Percentiles rank a stretch among this genome's conserved stretches.
These are phyloP conservation scores for Laothoe populi DNA, from an alignment of 2,888 invertebrate genomes.

Conservation along the genomic window DNA sequence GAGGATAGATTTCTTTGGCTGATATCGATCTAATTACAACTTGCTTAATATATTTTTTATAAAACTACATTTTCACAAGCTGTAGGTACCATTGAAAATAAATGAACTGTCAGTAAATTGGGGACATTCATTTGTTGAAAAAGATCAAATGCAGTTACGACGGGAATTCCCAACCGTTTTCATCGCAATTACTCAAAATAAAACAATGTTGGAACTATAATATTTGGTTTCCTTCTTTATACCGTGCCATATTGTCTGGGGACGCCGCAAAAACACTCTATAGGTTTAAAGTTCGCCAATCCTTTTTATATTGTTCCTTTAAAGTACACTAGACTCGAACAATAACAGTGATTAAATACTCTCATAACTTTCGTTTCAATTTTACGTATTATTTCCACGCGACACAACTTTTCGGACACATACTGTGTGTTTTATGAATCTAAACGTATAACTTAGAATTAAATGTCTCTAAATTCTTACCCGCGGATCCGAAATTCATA, in stretches of 20 bases:
- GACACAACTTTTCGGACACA: not conserved
- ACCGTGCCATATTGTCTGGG: constrained; percentile 23
- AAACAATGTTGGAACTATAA: constrained; percentile 42
- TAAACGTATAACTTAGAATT: not conserved
- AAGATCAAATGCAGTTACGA: constrained; percentile 50
- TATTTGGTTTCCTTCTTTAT: constrained; percentile 42
- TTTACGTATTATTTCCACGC: not conserved
- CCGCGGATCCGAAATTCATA: not conserved
- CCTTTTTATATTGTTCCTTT: constrained; percentile 22
- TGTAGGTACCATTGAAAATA: constrained; percentile 42
- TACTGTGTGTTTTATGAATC: not conserved
- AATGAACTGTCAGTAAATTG: constrained; percentile 51
- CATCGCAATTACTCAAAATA: constrained; percentile 42
- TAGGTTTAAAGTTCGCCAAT: constrained; percentile 12
- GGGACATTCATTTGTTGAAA: constrained; percentile 52
- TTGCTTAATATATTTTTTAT: not conserved
- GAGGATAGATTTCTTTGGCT: not conserved
- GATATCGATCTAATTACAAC: not conserved
- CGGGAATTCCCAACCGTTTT: constrained; percentile 42
- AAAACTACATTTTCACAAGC: constrained; percentile 29
- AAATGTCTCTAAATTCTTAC: not conserved
- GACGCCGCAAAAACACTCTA: constrained; percentile 20
- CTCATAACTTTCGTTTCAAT: not conserved
- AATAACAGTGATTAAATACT: constrained; percentile 17
- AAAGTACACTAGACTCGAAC: constrained; percentile 12